phyloP scores from a whole-genome alignment of 2,797 vertebrate species.

The Parotocinclus haroldoi region DNA sequence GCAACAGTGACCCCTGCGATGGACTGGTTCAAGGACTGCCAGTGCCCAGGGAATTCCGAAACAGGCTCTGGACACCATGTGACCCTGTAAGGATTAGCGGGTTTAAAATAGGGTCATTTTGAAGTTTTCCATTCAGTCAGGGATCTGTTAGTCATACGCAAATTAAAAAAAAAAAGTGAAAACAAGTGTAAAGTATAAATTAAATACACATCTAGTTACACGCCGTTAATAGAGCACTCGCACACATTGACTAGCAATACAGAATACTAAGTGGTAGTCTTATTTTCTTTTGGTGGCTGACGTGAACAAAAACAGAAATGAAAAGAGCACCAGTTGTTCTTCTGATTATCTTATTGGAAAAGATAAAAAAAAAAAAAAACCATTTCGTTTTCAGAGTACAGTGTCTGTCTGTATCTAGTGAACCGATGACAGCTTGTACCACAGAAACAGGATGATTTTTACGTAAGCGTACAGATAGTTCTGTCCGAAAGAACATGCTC shows the following conservation, averaged over 20 bases:
- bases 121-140: neutral
- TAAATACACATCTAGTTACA: conserved; percentile 28
- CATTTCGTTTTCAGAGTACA: conserved; percentile 20
- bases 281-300: conserved; percentile 10
- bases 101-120: neutral
- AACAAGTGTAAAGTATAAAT: conserved; percentile 6
- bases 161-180: neutral
- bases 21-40: neutral
- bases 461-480: conserved; percentile 36
- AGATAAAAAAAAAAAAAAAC: neutral
- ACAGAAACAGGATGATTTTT: conserved; percentile 29
- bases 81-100: too few relatives aligned
- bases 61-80: too few relatives aligned
- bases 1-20: too few relatives aligned
- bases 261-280: conserved; percentile 18
- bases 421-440: conserved; percentile 40
- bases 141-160: neutral
- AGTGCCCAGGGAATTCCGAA: too few relatives aligned
- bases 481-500: conserved; percentile 35
- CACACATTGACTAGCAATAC: conserved; percentile 4
- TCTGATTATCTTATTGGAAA: conserved; percentile 21
- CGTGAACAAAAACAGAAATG: conserved; percentile 1
- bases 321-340: conserved; percentile 38
- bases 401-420: conserved; percentile 9
- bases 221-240: conserved; percentile 13